Evolutionary conservation across 2,888 invertebrate species (phyloP), one percentile per base, ranked within the genome.

Genomic region (Agapostemon virescens): DNA sequence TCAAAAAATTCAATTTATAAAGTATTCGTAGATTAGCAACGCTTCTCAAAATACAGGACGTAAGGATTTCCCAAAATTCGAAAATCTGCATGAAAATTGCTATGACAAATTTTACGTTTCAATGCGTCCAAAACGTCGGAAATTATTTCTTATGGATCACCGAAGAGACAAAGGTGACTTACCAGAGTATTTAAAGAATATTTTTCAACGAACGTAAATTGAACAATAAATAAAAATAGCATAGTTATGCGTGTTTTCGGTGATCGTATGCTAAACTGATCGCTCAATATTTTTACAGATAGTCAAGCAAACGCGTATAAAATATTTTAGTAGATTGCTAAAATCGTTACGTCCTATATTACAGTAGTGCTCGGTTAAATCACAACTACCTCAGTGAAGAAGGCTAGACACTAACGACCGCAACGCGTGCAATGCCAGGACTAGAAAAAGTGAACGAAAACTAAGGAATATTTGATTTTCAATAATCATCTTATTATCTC

Each of bases 21-120:
- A 79, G 79, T 88, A 89, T 89, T 89, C 88, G 88, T 75, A 76
- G 85, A 88, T 88, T 88, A 90, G 89, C 88, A 89, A 88, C 90
- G 89, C 13, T 85, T 84, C 81, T 85, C 61, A n/a, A 81, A 86
- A 85, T 90, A 87, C 89, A 90, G 88, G 91, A 90, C 86, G 88
- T 83, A 90, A 87, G 78, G 89, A 88, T 88, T 83, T 49, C 63
- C 23, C 11, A n/a, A n/a, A n/a, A 23, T n/a, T n/a, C n/a, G n/a
- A n/a, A n/a, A n/a, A n/a, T n/a, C n/a, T n/a, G n/a, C n/a, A 49
- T 9, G 49, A 49, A 49, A n/a, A n/a, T n/a, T 55, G n/a, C 9
- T 5, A 23, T 23, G 9, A 13, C 4, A 49, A 17, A 55, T 23
- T 13, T 13, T 52, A 9, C 52, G 23, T 52, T 23, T 23, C 11